A percentile compares a stretch with the other conserved stretches of the same genome.
These are phyloP conservation scores for Hydrolagus colliei DNA, from an alignment of 2,797 vertebrate genomes.

Conservation along the genomic window DNA sequence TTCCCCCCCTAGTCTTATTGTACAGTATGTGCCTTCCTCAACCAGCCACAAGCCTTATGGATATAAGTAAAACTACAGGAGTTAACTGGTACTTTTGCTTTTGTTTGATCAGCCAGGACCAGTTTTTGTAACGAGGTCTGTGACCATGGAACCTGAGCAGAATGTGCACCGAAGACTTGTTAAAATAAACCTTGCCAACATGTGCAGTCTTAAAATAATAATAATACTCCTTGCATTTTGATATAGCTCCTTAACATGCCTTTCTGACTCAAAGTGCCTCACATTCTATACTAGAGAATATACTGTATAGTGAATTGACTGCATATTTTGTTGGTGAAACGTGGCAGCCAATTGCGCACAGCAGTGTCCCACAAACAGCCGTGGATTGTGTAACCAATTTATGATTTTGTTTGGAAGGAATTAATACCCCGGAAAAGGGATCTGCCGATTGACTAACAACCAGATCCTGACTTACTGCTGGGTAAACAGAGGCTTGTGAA, in stretches of 20 bases:
- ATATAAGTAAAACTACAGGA: not conserved
- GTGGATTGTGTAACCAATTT: too few relatives aligned
- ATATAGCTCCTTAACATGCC: not conserved
- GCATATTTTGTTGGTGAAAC: not conserved
- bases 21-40: not conserved
- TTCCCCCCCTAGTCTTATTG: not conserved
- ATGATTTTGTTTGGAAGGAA: too few relatives aligned
- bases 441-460: too few relatives aligned
- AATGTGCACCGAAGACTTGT: not conserved
- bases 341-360: too few relatives aligned
- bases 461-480: too few relatives aligned
- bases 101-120: not conserved
- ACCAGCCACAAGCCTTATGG: not conserved
- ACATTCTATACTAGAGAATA: not conserved
- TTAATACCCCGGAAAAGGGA: too few relatives aligned
- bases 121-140: not conserved
- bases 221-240: not conserved
- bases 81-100: not conserved
- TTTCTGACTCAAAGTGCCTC: too few relatives aligned
- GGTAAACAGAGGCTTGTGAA: too few relatives aligned
- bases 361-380: too few relatives aligned
- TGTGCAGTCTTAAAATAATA: not conserved
- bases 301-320: not conserved
- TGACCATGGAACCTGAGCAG: not conserved
- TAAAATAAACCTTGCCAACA: not conserved